Base-by-base conservation (phyloP, 2,113 vertebrate species). In the Tretioscincus oriximinensis region DNA sequence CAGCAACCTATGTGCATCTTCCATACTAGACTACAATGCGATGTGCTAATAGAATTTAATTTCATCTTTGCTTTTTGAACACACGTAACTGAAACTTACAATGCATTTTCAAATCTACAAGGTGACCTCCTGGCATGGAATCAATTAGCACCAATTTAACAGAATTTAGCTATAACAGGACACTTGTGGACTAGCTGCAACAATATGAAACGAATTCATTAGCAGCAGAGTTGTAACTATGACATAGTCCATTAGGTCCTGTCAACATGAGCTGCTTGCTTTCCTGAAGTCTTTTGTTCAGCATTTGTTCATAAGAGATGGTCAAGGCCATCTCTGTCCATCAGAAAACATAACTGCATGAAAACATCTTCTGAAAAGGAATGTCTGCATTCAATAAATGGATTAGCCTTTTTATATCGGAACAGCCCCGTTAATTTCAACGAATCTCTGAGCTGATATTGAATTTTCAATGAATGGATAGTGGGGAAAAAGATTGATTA, bases 131-230 rank as follows among this genome's bases (percentile, higher is more conserved):
- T 88, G 0, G 0, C 16, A 73, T 26, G 70, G 45, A 66, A n/a
- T 89, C 47, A 77, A 3, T 71, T 86, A 83, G 49, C 76, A 54
- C 31, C 29, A 67, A 9, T 82, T 81, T 45, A 76, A 68, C 29
- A 83, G 58, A 83, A 82, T 78, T 83, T 65, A 66, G 49, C 71
- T 21, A 54, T 72, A 77, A 76, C 66, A 77, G 69, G 66, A 45
- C 70, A 77, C 47, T 71, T 76, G 70, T 79, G 54, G 24, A 82
- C 80, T 2, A 1, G 74, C 64, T 78, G 35, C n/a, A 61, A 60
- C 22, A 73, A 54, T 82, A 45, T 16, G 29, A 82, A 68, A 79
- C 69, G 54, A 76, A n/a, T 84, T 88, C 65, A 79, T 88, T 86
- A 84, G 63, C n/a, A 85, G n/a, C 80, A 35, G 5, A 35, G 2